Conservation (phyloP, 1,140 invertebrate genomes). For the Drosophila lini region DNA sequence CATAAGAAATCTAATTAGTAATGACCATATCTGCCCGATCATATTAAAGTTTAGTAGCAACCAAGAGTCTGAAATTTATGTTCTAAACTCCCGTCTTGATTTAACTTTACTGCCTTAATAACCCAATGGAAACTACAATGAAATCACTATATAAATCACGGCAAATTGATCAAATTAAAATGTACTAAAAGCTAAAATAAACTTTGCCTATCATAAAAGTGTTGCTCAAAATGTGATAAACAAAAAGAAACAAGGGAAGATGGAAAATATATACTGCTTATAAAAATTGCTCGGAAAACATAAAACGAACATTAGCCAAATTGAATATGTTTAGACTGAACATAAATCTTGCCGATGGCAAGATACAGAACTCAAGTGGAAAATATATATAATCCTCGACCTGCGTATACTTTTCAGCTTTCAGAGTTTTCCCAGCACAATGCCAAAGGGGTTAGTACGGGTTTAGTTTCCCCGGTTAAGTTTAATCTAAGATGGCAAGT, state of each 20-base stretch:
- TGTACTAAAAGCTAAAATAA: slow-evolving; percentile 40
- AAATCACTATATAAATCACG: slow-evolving; percentile 35
- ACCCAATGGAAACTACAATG: slow-evolving; percentile 23
- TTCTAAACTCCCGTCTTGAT: neutral
- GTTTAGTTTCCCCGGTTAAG: slow-evolving; percentile 29
- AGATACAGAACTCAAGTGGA: slow-evolving; percentile 25
- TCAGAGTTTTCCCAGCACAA: slow-evolving; percentile 50
- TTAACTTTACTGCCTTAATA: slow-evolving; percentile 6
- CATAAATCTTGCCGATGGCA: slow-evolving; percentile 54
- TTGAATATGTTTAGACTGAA: slow-evolving; percentile 56
- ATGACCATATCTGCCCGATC: slow-evolving; percentile 3
- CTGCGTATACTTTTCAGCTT: slow-evolving; percentile 1
- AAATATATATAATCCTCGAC: slow-evolving; percentile 10
- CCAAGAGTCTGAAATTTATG: neutral
- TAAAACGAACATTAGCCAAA: slow-evolving; percentile 66
- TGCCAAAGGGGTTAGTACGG: slow-evolving; percentile 73
- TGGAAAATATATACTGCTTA: slow-evolving; percentile 30
- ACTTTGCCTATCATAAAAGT: slow-evolving; percentile 7
- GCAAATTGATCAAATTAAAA: slow-evolving; percentile 64
- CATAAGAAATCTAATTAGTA: neutral
- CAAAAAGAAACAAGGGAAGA: slow-evolving; percentile 7
- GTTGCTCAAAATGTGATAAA: slow-evolving; percentile 34
- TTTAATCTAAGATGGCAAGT: slow-evolving; percentile 35
- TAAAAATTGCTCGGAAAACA: slow-evolving; percentile 53
- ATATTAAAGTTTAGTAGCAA: neutral